Evolutionary conservation across 2,888 invertebrate species (phyloP), one percentile per base, ranked within the genome.

Genomic region (Rhamnusium bicolor): DNA sequence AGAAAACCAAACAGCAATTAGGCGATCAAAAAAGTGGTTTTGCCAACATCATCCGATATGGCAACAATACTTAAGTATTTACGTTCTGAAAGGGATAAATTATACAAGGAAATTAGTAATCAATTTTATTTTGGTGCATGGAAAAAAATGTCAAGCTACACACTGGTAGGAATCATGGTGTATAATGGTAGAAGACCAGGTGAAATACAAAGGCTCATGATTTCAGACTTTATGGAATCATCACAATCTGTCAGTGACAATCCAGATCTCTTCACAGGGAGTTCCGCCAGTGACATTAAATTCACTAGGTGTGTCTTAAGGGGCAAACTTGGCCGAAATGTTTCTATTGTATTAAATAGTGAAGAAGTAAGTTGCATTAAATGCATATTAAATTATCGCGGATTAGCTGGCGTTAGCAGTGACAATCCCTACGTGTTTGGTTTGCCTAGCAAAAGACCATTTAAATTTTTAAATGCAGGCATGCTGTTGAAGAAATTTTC

Each of bases 121-220:
- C 3, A 24, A 6, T 24, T 24, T 6, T 24, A 2, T 4, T 24
- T 24, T 24, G 24, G 6, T 4, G 6, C 2, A 4, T 24, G 62
- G 62, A 70, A 63, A 19, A 6, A 63, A 14, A 10, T 63, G 6
- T 32, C 69, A 6, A 18, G 24, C 6, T 63, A 51, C 21, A 69
- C 61, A 14, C 5, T 63, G 18, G 69, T 69, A 10, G 62, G 62
- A 10, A 47, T 70, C 14, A 70, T 63, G 69, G 47, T 54, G 1
- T 63, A 62, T 46, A 70, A 69, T 53, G 61, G 69, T 24, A 51
- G 62, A 53, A 12, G 69, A 32, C 69, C 69, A 7, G 60, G 60
- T 7, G 40, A 60, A 40, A 60, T 60, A 14, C 32, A 40, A 40
- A 32, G 29, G 29, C 2, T 60, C 1, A 5, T 1, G 1, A 60